Conservation (phyloP, 30 jellyfish, hydroid and myxozoan species). For the Nemopilema nomurai region DNA sequence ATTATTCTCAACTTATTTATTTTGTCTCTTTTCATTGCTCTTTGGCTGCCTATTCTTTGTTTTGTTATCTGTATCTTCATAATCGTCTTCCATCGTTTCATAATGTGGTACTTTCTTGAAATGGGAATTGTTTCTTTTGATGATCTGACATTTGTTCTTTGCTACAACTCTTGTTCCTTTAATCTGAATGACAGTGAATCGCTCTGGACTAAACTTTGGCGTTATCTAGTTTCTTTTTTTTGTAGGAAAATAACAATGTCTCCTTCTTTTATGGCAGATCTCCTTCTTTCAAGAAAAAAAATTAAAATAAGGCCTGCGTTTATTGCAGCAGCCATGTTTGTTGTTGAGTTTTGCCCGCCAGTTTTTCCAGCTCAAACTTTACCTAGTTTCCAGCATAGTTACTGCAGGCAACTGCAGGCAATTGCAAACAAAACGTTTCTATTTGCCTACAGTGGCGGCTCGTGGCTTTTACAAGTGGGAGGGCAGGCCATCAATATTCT, state of each 20-base stretch:
- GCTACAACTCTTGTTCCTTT: conserved; percentile 53
- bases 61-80: conserved; percentile 17
- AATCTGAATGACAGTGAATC: conserved; percentile 1
- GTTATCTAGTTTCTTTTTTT: conserved; percentile 21
- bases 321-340: too few relatives aligned
- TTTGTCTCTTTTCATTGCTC: not conserved
- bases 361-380: too few relatives aligned
- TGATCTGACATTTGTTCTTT: conserved; percentile 26
- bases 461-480: not conserved
- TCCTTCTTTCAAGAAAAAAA: too few relatives aligned
- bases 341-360: too few relatives aligned
- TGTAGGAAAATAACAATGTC: conserved; percentile 38
- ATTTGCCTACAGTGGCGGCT: not conserved
- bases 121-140: conserved; percentile 33
- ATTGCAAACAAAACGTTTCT: too few relatives aligned
- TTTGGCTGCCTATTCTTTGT: conserved; percentile 14
- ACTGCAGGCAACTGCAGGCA: too few relatives aligned
- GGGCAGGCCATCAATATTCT: not conserved
- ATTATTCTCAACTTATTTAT: not conserved
- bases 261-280: conserved; percentile 29
- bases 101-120: conserved; percentile 40
- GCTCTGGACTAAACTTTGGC: conserved; percentile 38
- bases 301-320: too few relatives aligned
- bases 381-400: too few relatives aligned
- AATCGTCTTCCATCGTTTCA: conserved; percentile 6